These are phyloP conservation scores for Uromys caudimaculatus DNA, from an alignment of 2,797 vertebrate genomes.

Conservation along the genomic window DNA sequence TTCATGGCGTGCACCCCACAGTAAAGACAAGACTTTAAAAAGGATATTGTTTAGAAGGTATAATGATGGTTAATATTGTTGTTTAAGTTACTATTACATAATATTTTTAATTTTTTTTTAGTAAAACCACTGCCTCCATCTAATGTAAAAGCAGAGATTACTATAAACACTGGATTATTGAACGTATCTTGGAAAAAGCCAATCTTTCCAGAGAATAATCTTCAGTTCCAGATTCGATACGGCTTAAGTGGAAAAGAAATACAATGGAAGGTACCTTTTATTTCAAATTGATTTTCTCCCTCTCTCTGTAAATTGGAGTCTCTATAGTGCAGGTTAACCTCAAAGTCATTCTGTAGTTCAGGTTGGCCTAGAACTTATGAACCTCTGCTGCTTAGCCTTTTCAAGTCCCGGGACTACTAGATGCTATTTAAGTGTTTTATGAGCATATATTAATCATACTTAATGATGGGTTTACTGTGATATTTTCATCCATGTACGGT, in stretches of 20 bases:
- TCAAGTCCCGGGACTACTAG: not conserved
- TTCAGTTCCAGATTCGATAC: constrained; percentile 92
- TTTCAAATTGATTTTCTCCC: not conserved
- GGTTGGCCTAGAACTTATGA: not conserved
- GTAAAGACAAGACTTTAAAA: not conserved
- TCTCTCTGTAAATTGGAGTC: not conserved
- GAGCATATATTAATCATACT: not conserved
- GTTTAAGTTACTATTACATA: constrained; percentile 1
- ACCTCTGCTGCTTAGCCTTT: not conserved
- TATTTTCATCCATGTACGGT: not conserved
- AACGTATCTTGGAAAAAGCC: constrained; percentile 91
- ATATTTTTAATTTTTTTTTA: constrained; percentile 82
- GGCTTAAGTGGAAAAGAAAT: constrained; percentile 74
- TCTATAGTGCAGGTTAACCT: not conserved
- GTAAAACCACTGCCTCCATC: constrained; percentile 93
- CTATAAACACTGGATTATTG: constrained; percentile 87
- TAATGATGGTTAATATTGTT: not conserved
- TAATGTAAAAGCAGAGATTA: constrained; percentile 89
- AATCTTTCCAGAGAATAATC: constrained; percentile 85
- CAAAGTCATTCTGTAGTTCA: not conserved
- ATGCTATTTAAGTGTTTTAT: not conserved
- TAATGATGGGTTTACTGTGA: not conserved
- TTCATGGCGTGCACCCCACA: rapidly evolving
- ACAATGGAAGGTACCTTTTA: constrained; percentile 91
- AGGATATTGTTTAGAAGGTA: not conserved